Percentiles rank a stretch among this genome's conserved stretches.
phyloP scores from a whole-genome alignment of 1,140 invertebrate species.

The Caligus rogercresseyi region DNA sequence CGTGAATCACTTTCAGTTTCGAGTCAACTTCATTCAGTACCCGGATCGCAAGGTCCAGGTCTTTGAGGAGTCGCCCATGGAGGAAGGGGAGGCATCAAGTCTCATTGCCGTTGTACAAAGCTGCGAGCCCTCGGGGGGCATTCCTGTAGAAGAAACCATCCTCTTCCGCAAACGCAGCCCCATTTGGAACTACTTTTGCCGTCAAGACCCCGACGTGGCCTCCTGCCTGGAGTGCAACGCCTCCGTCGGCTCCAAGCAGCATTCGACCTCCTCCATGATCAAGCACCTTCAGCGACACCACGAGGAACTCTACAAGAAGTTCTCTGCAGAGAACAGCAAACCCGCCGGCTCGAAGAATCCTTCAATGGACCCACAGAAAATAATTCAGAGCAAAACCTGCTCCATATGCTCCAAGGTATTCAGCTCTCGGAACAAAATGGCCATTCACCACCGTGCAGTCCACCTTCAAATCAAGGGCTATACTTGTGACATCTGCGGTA shows the following conservation, averaged over 20 bases:
- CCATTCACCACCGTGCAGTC: constrained; percentile 3
- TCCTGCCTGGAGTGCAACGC: not conserved
- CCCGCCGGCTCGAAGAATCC: not conserved
- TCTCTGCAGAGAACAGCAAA: not conserved
- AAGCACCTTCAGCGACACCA: not conserved
- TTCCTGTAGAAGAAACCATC: not conserved
- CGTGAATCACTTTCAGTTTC: not conserved
- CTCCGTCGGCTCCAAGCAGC: not conserved
- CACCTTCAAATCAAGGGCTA: constrained; percentile 2
- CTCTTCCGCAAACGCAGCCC: not conserved
- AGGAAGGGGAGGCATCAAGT: not conserved
- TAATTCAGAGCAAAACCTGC: not conserved
- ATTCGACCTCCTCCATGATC: not conserved
- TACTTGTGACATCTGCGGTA: constrained; percentile 24
- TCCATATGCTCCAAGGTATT: not conserved
- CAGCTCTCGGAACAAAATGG: not conserved
- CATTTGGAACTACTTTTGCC: constrained; percentile 10
- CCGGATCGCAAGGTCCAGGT: not conserved
- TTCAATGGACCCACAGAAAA: not conserved
- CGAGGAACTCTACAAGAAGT: not conserved
- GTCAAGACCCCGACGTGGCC: not conserved
- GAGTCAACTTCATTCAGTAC: not conserved
- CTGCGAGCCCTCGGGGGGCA: not conserved
- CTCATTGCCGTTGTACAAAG: not conserved
- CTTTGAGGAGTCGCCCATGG: not conserved